phyloP scores from a whole-genome alignment of 2,888 invertebrate species.

The Salpingus planirostris region DNA sequence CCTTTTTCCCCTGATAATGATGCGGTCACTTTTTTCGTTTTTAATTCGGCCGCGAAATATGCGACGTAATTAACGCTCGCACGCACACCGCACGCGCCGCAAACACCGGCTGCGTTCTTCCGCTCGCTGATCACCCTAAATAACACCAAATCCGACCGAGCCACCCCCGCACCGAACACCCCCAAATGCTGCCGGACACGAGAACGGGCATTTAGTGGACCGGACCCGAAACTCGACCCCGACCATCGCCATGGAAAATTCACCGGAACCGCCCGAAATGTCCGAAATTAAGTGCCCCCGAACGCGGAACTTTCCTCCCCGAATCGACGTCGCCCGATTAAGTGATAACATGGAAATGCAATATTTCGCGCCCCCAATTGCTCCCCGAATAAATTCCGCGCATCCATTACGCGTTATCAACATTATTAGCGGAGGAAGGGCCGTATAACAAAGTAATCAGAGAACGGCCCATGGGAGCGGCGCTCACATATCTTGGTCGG shows the following conservation, averaged over 20 bases:
- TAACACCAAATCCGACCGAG: not conserved
- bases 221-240: no score
- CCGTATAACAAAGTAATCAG: constrained; percentile 8
- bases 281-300: no score
- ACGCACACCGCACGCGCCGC: constrained; percentile 35
- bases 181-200: not conserved
- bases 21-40: constrained; percentile 20
- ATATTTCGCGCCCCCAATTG: no score
- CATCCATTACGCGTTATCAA: constrained; percentile 16
- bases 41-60: constrained; percentile 29
- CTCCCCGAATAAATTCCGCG: constrained; percentile 8
- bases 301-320: no score
- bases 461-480: constrained; percentile 7
- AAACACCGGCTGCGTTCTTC: constrained; percentile 33
- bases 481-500: constrained; percentile 10
- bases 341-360: no score
- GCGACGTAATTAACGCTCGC: constrained; percentile 35
- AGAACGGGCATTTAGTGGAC: not conserved
- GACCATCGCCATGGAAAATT: no score
- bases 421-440: constrained; percentile 9
- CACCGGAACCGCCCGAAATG: no score
- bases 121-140: constrained; percentile 27
- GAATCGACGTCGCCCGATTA: no score
- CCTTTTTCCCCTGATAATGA: no score
- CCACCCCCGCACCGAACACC: not conserved